phyloP scores from a whole-genome alignment of 92 coral and sea anemone genomes.

The Desmophyllum pertusum region DNA sequence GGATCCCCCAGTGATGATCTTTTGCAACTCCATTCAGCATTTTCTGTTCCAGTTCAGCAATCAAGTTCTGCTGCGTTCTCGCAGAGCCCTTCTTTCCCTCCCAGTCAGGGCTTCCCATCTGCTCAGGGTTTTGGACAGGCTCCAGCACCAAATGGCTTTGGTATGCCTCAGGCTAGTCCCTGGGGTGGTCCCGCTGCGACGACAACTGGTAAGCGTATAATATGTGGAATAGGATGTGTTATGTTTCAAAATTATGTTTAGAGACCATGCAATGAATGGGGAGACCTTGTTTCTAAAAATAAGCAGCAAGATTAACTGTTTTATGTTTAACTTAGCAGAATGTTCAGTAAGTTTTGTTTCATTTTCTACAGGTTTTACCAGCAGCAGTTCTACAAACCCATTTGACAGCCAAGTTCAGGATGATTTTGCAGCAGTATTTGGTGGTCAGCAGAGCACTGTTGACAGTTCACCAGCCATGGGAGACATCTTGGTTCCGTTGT shows the following conservation, averaged over 20 bases:
- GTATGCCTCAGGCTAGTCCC: slow-evolving; percentile 46
- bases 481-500: slow-evolving; percentile 52
- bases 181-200: slow-evolving; percentile 64
- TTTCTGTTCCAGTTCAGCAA: slow-evolving; percentile 66
- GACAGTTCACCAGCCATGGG: slow-evolving; percentile 24
- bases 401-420: slow-evolving; percentile 54
- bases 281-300: background rate
- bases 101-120: slow-evolving; percentile 79
- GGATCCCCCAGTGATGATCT: slow-evolving; percentile 79
- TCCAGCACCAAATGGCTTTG: slow-evolving; percentile 59
- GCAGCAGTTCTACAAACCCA: slow-evolving; percentile 42
- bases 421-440: slow-evolving; percentile 70
- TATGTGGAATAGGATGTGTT: background rate
- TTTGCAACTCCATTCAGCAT: slow-evolving; percentile 77
- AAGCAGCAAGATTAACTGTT: background rate
- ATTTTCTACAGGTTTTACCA: slow-evolving; percentile 42
- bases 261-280: too few species aligned
- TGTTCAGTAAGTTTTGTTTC: background rate
- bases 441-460: slow-evolving; percentile 29
- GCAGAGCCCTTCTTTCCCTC: slow-evolving; percentile 67
- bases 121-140: slow-evolving; percentile 53
- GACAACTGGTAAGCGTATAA: background rate
- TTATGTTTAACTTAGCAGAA: background rate
- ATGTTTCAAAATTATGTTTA: too few species aligned
- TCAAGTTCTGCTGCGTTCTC: slow-evolving; percentile 62